A percentile compares a stretch with the other conserved stretches of the same genome.
Conservation (phyloP, 2,113 vertebrate species). For the Paramormyrops kingsleyae region DNA sequence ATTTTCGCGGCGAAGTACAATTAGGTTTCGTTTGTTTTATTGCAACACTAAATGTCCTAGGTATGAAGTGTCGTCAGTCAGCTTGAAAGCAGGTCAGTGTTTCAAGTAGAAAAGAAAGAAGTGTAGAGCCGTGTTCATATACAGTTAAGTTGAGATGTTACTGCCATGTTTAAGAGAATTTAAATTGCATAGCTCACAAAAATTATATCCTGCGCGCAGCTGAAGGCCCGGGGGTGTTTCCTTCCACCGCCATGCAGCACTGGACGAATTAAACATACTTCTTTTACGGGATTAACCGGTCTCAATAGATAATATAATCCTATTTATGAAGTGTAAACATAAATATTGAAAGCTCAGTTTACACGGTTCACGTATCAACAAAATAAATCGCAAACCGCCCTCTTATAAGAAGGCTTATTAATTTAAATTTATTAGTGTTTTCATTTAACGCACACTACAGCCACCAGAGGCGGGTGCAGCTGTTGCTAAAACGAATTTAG, state of each 20-base stretch:
- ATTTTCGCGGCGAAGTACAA: neutral
- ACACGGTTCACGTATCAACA: neutral
- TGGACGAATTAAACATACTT: neutral
- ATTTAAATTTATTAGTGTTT: neutral
- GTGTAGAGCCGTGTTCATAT: no score
- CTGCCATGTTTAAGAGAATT: neutral
- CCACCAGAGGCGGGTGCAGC: neutral
- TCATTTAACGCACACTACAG: neutral
- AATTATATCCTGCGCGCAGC: neutral
- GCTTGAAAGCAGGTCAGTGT: neutral
- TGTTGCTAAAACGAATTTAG: neutral
- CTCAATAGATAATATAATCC: neutral
- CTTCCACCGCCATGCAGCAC: neutral
- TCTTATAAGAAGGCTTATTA: neutral
- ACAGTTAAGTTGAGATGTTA: neutral
- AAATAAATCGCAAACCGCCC: neutral
- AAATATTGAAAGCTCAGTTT: neutral
- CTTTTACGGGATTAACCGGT: neutral
- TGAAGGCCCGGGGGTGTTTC: neutral
- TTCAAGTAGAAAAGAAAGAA: neutral
- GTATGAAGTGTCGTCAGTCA: neutral
- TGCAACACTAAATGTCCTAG: neutral
- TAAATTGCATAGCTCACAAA: neutral
- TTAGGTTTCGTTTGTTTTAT: neutral
- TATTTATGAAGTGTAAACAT: neutral